Evolutionary conservation across 2,113 vertebrate species (phyloP), one percentile per base, ranked within the genome.

Genomic region (Vidua macroura): DNA sequence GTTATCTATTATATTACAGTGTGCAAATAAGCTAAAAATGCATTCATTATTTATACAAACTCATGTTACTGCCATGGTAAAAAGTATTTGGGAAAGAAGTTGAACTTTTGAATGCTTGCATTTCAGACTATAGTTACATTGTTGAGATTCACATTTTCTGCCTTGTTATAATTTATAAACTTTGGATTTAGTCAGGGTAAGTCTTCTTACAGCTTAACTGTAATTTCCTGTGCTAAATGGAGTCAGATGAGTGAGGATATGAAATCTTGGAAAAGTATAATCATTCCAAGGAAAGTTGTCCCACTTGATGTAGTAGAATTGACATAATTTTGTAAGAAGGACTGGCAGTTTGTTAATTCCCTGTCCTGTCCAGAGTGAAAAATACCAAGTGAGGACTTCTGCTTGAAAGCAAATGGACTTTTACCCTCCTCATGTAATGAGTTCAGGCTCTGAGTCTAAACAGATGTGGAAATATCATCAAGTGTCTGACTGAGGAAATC

Each of bases 221-320:
- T 72, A 73, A 83, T 95, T 94, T 95, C 63, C 81, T 94, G 79
- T 8, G 15, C 78, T 79, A 92, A 95, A 90, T 56, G 25, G 16
- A 35, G 84, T 86, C 83, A 92, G 80, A 89, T 78, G 93, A 86
- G 67, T 75, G 89, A 94, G 74, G 79, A 86, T 89, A 94, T 95
- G 90, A 95, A 87, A 92, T 82, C 70, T 53, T 93, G 88, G 92
- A 87, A 92, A 96, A 95, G 63, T 83, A 89, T 78, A 78, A 72
- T 92, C 31, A 68, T 85, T 77, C 55, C 68, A 48, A 69, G 44
- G 51, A 86, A 93, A 72, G 31, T 48, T 86, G n/a, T 90, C 68
- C 49, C 3, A 3, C 44, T 92, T 56, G 55, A 68, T 86, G 79
- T 41, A 81, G 80, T 64, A 56, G 56, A 56, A 83, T 16, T 2